Evolutionary conservation across 2,888 invertebrate genomes (phyloP), one percentile per base, ranked within the genome.

Genomic region (Thereva nobilitata): DNA sequence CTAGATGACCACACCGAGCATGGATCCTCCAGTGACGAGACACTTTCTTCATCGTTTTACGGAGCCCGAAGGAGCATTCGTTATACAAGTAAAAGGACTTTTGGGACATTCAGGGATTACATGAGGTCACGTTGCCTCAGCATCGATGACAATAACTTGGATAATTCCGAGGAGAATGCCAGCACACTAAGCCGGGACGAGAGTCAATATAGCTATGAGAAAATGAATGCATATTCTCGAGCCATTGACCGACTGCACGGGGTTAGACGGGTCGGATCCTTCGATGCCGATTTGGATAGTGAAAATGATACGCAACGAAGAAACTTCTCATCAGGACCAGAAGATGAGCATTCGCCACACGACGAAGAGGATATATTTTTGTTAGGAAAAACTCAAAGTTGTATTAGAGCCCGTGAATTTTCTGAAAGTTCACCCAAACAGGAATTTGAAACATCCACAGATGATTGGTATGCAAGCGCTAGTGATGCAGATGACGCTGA

Each of bases 381-480:
- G 49, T 44, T 52, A 7, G 52, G 41, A 10, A 66, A 66, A 10
- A 41, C 34, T 23, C 61, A 55, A 6, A 63, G 42, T 23, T 67
- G 65, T 53, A 66, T 53, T 38, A 1, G 23, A 23, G 52, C 53
- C 23, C 75, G 74, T 5, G 79, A 79, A 10, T 79, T 79, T 65
- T 77, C 79, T 0, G 80, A 79, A 70, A 78, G 74, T 5, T 77
- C 80, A 4, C 78, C 79, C 3, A 79, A 78, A 50, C 77, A 79
- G 63, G 76, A 79, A 10, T 80, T 79, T 67, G 80, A 81, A 68
- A 77, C 77, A 4, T 78, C 80, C 5, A 78, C 78, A 3, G 90
- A 90, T 73, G 90, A 90, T 78, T 91, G 91, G 91, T 92, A 92
- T 78, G 88, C 89, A 9, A 89, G 89, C 75, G 88, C 88, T 12